A percentile compares a stretch with the other conserved stretches of the same genome.
Conservation (phyloP, 2,797 vertebrate genomes). For the Mycteria americana region DNA sequence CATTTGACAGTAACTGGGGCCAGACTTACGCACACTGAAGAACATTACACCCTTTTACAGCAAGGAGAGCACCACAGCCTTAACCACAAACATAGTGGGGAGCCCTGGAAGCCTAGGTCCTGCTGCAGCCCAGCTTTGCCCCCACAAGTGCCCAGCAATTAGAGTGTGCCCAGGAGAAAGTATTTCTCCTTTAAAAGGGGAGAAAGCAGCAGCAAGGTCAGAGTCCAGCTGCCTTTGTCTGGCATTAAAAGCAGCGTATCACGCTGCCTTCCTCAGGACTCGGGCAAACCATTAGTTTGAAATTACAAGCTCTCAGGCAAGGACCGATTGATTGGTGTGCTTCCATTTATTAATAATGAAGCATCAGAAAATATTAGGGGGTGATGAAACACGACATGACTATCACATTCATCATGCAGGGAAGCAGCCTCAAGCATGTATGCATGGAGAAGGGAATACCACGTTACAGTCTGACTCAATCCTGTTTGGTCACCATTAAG, state of each 20-base stretch:
- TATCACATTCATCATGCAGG: not conserved
- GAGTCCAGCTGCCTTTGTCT: not conserved
- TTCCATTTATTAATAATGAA: not conserved
- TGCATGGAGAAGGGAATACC: not conserved
- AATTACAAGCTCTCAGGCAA: not conserved
- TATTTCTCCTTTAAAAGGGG: not conserved
- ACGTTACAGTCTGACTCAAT: fast-evolving
- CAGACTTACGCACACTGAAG: not conserved
- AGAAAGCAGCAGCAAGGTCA: not conserved
- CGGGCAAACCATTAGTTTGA: not conserved
- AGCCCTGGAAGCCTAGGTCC: not conserved
- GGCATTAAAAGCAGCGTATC: not conserved
- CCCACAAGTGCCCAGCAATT: not conserved
- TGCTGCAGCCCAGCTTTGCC: not conserved
- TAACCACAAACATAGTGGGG: fast-evolving
- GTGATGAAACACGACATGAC: not conserved
- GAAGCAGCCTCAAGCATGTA: not conserved
- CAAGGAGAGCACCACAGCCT: not conserved
- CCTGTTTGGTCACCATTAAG: fast-evolving
- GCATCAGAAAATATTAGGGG: not conserved
- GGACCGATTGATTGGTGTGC: not conserved
- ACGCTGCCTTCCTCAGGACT: fast-evolving
- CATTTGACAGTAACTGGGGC: fast-evolving
- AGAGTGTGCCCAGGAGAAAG: not conserved
- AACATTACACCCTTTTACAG: no score